These are phyloP conservation scores for Lordiphosa fenestrarum DNA, from an alignment of 2,888 invertebrate genomes.

Conservation along the genomic window DNA sequence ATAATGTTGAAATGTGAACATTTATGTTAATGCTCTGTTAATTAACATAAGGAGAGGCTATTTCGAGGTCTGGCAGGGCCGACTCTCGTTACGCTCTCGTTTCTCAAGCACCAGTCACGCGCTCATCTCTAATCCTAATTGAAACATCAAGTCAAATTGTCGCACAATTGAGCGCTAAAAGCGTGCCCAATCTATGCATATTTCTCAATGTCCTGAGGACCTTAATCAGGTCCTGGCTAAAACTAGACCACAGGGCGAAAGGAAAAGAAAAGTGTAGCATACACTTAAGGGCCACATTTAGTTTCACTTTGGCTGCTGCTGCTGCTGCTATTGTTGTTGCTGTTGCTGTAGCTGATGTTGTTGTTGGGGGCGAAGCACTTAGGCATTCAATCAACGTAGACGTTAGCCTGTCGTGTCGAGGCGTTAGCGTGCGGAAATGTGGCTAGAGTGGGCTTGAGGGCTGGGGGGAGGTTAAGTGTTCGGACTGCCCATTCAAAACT, in stretches of 20 bases:
- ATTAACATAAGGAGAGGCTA: too few species aligned
- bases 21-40: too few species aligned
- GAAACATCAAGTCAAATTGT: slow-evolving; percentile 52
- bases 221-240: slow-evolving; percentile 44
- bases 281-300: slow-evolving; percentile 59
- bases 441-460: not conserved
- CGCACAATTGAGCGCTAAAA: slow-evolving; percentile 60
- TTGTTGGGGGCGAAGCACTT: slow-evolving; percentile 48
- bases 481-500: slow-evolving; percentile 42
- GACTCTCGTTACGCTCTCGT: too few species aligned
- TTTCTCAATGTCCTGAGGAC: slow-evolving; percentile 39
- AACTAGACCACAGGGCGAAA: slow-evolving; percentile 32
- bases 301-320: slow-evolving; percentile 51
- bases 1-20: too few species aligned
- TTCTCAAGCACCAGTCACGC: not conserved
- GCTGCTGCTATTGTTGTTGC: slow-evolving; percentile 4
- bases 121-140: slow-evolving; percentile 38
- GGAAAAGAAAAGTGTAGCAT: slow-evolving; percentile 38
- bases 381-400: slow-evolving; percentile 64
- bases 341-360: slow-evolving; percentile 35
- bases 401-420: slow-evolving; percentile 48
- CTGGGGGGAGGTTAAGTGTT: not conserved
- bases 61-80: too few species aligned
- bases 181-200: slow-evolving; percentile 72
- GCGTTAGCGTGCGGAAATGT: slow-evolving; percentile 56